Evolutionary conservation across 1,140 invertebrate species (phyloP).

Genomic region (Drosophila pseudoobscura): DNA sequence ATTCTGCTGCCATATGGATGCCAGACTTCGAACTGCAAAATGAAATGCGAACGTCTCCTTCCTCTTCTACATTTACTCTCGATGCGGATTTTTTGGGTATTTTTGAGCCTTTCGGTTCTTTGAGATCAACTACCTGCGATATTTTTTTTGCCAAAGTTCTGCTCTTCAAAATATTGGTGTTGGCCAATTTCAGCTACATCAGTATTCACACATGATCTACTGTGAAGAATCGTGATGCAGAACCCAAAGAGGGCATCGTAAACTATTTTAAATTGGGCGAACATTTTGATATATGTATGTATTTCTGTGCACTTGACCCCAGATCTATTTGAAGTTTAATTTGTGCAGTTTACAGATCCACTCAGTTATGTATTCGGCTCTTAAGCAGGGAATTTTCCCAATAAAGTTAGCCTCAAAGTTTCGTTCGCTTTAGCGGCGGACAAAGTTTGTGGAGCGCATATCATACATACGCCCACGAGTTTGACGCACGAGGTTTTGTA

Average conservation of each 20-base stretch:
- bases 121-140: no score
- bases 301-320: slow-evolving; percentile 19
- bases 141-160: no score
- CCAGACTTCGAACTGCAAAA: not conserved
- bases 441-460: slow-evolving; percentile 15
- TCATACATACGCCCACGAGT: slow-evolving; percentile 16
- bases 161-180: no score
- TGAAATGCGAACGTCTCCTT: not conserved
- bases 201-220: not conserved
- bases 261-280: slow-evolving; percentile 42
- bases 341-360: not conserved
- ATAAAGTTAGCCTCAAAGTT: slow-evolving; percentile 5
- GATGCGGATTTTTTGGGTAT: no score
- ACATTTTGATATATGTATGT: slow-evolving; percentile 2
- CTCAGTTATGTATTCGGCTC: no score
- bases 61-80: no score
- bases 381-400: not conserved
- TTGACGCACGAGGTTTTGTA: slow-evolving; percentile 16
- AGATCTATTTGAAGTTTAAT: not conserved
- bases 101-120: no score
- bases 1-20: slow-evolving; percentile 1
- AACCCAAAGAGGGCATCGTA: not conserved
- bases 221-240: not conserved
- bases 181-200: not conserved
- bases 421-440: not conserved